Evolutionary conservation across 2,888 invertebrate species (phyloP).

Genomic region (Cheilosia grossa): DNA sequence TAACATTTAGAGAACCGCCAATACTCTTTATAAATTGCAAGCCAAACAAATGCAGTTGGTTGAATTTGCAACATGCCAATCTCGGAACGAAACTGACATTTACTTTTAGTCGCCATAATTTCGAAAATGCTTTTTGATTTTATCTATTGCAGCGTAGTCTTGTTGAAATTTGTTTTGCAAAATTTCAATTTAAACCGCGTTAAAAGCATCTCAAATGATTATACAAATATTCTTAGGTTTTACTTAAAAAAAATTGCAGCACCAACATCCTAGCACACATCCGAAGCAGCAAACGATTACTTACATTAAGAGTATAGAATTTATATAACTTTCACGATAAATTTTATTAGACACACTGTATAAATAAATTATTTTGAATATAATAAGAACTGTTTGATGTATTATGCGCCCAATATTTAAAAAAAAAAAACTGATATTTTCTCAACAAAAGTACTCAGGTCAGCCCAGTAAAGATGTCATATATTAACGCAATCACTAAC

Average conservation of each 20-base stretch:
- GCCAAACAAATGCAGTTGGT: slow-evolving; percentile 69
- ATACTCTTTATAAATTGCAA: slow-evolving; percentile 51
- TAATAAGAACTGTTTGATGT: slow-evolving; percentile 44
- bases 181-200: background rate
- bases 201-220: background rate
- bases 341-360: slow-evolving; percentile 45
- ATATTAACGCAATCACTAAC: slow-evolving; percentile 70
- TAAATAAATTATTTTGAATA: slow-evolving; percentile 50
- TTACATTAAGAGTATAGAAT: slow-evolving; percentile 43
- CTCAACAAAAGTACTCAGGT: slow-evolving; percentile 66
- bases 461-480: slow-evolving; percentile 69
- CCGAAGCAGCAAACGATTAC: slow-evolving; percentile 48
- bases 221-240: background rate
- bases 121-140: slow-evolving; percentile 41
- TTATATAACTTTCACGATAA: slow-evolving; percentile 42
- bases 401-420: slow-evolving; percentile 58
- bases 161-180: background rate
- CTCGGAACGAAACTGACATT: slow-evolving; percentile 42
- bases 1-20: slow-evolving; percentile 37
- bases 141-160: background rate
- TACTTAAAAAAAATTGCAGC: slow-evolving; percentile 42
- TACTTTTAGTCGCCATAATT: slow-evolving; percentile 69
- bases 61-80: slow-evolving; percentile 55
- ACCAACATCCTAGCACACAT: slow-evolving; percentile 52
- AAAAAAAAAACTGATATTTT: slow-evolving; percentile 49